Percentiles rank a stretch among this genome's conserved stretches.
Evolutionary conservation across 2,888 invertebrate genomes (phyloP).

Genomic region (Allolobophora icterica): DNA sequence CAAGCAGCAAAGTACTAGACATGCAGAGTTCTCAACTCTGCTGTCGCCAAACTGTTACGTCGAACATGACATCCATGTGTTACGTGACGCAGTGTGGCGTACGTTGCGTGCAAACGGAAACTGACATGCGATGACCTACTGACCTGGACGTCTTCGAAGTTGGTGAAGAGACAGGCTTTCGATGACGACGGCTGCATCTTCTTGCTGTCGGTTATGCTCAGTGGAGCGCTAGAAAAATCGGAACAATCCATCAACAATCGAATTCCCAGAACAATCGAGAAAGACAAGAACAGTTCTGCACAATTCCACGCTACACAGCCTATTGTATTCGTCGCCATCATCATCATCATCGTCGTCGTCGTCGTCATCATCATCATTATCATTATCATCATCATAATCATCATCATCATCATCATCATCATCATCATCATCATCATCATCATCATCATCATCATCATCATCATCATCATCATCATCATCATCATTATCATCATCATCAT

Average conservation of each 20-base stretch:
- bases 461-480: constrained; percentile 28
- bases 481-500: constrained; percentile 26
- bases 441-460: constrained; percentile 32
- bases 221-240: constrained; percentile 20
- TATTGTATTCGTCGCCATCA: neutral
- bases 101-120: neutral
- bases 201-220: neutral
- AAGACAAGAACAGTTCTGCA: neutral
- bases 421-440: constrained; percentile 26
- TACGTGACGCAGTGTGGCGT: neutral
- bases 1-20: too few species aligned
- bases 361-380: neutral
- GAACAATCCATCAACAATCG: neutral
- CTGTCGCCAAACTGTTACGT: too few species aligned
- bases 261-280: neutral
- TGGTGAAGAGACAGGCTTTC: constrained; percentile 64
- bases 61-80: neutral
- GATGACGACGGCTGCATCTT: constrained; percentile 51
- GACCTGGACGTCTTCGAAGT: constrained; percentile 65
- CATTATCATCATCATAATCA: constrained; percentile 24
- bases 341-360: neutral
- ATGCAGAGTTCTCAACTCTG: too few species aligned
- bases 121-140: neutral
- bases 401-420: constrained; percentile 27
- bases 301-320: neutral